phyloP scores from a whole-genome alignment of 2,113 vertebrate species.

The Dolichallabes microphthalmus region DNA sequence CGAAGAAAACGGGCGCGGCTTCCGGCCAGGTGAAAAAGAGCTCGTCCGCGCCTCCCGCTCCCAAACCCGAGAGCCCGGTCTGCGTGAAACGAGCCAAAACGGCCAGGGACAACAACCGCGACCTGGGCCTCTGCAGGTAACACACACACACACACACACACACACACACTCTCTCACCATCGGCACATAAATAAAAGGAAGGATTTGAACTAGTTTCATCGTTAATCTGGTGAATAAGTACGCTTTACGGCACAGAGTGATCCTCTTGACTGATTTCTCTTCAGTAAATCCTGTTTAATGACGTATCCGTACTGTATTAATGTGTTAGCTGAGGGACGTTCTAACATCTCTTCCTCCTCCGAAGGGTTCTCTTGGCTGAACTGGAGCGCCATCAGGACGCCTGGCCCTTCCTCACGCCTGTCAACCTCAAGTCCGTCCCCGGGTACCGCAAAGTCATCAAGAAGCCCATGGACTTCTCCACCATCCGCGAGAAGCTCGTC shows the following conservation, averaged over 20 bases:
- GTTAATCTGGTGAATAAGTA: not conserved
- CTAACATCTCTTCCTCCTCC: slow-evolving; percentile 46
- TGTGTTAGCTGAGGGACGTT: not conserved
- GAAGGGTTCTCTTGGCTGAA: slow-evolving; percentile 90
- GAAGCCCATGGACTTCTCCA: slow-evolving; percentile 99
- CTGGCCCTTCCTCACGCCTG: slow-evolving; percentile 97
- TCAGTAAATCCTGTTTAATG: not conserved
- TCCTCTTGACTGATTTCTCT: not conserved
- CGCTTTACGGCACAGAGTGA: not conserved
- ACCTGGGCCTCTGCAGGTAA: slow-evolving; percentile 92
- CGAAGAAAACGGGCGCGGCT: slow-evolving; percentile 80
- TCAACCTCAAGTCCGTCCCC: slow-evolving; percentile 96
- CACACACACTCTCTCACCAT: no score
- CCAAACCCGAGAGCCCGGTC: slow-evolving; percentile 82
- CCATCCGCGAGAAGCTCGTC: slow-evolving; percentile 95
- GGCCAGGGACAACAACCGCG: slow-evolving; percentile 86
- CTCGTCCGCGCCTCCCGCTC: slow-evolving; percentile 64
- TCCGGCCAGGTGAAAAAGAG: slow-evolving; percentile 84
- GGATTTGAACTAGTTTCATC: not conserved
- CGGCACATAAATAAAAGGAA: not conserved
- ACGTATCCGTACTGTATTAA: not conserved
- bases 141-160: not conserved
- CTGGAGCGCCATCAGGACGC: slow-evolving; percentile 96
- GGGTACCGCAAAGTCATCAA: slow-evolving; percentile 98
- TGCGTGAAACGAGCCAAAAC: slow-evolving; percentile 87